These are phyloP conservation scores for Synanthedon andrenaeformis DNA, from an alignment of 2,888 invertebrate genomes.

Conservation along the genomic window DNA sequence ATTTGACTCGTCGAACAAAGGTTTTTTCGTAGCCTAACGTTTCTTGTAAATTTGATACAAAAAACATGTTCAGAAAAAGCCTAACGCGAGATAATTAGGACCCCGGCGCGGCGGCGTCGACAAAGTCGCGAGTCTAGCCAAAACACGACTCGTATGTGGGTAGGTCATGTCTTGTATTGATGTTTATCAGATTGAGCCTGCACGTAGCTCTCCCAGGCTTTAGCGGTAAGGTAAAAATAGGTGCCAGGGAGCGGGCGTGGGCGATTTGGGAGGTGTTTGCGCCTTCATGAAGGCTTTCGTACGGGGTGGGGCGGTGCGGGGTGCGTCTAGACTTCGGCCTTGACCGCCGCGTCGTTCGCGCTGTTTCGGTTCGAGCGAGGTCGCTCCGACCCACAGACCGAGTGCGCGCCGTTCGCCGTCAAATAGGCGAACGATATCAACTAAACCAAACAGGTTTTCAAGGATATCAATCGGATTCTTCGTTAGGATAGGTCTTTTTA, in stretches of 20 bases:
- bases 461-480: conserved; percentile 10
- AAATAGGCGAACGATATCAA: background rate
- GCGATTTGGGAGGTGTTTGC: conserved; percentile 10
- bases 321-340: conserved; percentile 36
- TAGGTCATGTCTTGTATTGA: conserved; percentile 30
- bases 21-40: no score
- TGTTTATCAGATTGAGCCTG: conserved; percentile 13
- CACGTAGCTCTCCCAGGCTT: conserved; percentile 34
- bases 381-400: conserved; percentile 55
- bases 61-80: background rate
- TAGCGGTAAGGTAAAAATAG: conserved; percentile 44
- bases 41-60: no score
- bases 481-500: no score
- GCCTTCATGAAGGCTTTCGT: conserved; percentile 6
- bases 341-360: conserved; percentile 62
- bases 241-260: conserved; percentile 24
- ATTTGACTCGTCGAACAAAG: no score
- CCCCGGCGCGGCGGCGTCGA: background rate
- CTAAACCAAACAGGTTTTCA: conserved; percentile 8
- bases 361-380: conserved; percentile 62
- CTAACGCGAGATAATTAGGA: background rate
- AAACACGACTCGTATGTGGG: background rate
- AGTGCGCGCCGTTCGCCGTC: conserved; percentile 17
- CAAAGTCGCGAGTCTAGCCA: background rate
- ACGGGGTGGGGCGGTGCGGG: conserved; percentile 32